Evolutionary conservation across 2,113 vertebrate genomes (phyloP).

Genomic region (Coracopsis vasa): DNA sequence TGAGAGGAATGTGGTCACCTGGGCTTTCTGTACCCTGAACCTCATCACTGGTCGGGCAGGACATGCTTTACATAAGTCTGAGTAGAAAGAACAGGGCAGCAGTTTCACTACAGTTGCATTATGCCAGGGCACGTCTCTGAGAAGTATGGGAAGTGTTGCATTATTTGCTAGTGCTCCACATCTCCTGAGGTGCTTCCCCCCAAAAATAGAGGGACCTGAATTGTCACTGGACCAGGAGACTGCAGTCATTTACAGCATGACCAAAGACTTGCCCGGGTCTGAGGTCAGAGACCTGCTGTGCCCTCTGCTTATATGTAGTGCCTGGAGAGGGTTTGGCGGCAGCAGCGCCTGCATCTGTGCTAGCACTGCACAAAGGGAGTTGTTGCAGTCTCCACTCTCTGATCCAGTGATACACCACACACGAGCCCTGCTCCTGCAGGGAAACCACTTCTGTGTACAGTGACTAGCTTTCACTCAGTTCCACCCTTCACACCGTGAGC

Average conservation of each 20-base stretch:
- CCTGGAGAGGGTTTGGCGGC: background rate
- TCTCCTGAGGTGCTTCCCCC: background rate
- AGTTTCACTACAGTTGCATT: background rate
- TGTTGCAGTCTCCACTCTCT: background rate
- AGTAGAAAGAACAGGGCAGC: background rate
- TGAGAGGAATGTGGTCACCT: background rate
- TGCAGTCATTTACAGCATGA: background rate
- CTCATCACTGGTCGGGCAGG: background rate
- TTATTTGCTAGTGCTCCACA: background rate
- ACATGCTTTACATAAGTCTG: accelerated
- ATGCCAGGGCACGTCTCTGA: background rate
- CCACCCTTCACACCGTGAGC: background rate
- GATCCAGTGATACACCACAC: accelerated
- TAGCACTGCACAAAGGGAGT: background rate
- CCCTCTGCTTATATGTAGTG: background rate
- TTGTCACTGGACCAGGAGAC: background rate
- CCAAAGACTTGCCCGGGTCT: background rate
- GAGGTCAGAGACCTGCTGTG: background rate
- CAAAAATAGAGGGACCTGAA: background rate
- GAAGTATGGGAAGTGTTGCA: background rate
- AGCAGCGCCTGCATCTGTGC: background rate
- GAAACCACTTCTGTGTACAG: accelerated
- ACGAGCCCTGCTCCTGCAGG: background rate
- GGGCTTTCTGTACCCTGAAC: background rate
- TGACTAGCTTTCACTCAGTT: background rate